Evolutionary conservation across 1,140 invertebrate genomes (phyloP).

Genomic region (Glossosoma conforme): DNA sequence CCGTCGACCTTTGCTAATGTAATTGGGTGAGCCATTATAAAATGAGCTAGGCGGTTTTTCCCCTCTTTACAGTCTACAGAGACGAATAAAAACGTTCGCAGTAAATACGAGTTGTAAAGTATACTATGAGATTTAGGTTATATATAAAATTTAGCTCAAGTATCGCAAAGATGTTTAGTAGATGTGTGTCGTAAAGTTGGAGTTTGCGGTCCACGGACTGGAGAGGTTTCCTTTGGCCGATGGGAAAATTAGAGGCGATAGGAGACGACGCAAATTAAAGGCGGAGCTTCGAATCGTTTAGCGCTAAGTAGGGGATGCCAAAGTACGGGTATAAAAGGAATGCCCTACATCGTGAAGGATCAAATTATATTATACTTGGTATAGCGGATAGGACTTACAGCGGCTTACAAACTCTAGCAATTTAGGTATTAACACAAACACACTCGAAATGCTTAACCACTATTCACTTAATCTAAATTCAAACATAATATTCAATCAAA

Average conservation of each 20-base stretch:
- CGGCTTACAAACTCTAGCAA: too few species aligned
- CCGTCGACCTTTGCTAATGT: constrained; percentile 22
- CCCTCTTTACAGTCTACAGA: background rate
- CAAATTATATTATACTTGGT: too few species aligned
- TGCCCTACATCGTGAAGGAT: too few species aligned
- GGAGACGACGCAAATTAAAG: constrained; percentile 12
- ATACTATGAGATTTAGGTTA: constrained; percentile 1
- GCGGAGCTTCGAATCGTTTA: constrained; percentile 8
- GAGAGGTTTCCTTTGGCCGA: constrained; percentile 1
- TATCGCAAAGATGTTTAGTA: background rate
- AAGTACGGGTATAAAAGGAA: too few species aligned
- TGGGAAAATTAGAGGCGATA: constrained; percentile 7
- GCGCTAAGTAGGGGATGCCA: background rate
- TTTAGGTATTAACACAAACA: too few species aligned
- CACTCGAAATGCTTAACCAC: too few species aligned
- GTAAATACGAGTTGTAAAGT: background rate
- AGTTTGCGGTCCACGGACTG: constrained; percentile 8
- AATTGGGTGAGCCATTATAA: constrained; percentile 30
- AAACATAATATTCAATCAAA: too few species aligned
- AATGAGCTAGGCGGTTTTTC: constrained; percentile 20
- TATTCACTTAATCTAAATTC: too few species aligned
- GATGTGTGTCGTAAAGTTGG: constrained; percentile 14
- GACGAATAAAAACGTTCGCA: background rate
- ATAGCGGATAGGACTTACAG: too few species aligned
- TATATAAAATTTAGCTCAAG: constrained; percentile 6